Base-by-base conservation (phyloP, 2,888 invertebrate genomes). In the Himalopsyche tibetana region DNA sequence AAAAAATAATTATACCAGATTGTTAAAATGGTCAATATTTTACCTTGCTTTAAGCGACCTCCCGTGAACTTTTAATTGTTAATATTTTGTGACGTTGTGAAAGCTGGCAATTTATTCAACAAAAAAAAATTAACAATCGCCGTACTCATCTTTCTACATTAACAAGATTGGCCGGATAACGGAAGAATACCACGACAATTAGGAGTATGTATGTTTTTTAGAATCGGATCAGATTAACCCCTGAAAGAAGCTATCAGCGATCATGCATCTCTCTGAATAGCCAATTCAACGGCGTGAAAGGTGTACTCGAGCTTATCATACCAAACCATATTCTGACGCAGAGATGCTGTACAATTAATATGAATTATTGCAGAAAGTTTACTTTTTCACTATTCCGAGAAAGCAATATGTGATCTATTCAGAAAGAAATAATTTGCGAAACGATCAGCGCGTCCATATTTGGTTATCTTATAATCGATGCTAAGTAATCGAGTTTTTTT, bases 161-260 rank as follows among this genome's bases (percentile, higher is more conserved):
- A 28, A 11, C 74, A 38, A 74, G 74, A 74, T 74, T 36, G 36
- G 12, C 36, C 38, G 15, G 74, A 74, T 74, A 74, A 36, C 28
- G 36, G 15, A 36, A 74, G 28, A 74, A 74, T 74, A 74, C 69
- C 28, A 69, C 15, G 36, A 74, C 74, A 74, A 74, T 74, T 74
- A 74, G 74, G 11, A 36, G 74, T 74, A 74, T 74, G 74, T 74
- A 74, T 74, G 74, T 74, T 74, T 74, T 74, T 12, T 74, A 38
- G n/a, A 74, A 74, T 36, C 36, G 36, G 74, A 74, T 74, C 74
- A 74, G 74, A 74, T 74, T 74, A 74, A 74, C 38, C 36, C 38
- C 28, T 19, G 74, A 74, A 74, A 74, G 38, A 74, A 74, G 74
- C 36, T 74, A 74, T 74, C 74, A 38, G 12, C 38, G 74, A 11